Evolutionary conservation across 2,888 invertebrate species (phyloP), one percentile per base, ranked within the genome.

Genomic region (Congeria kusceri): DNA sequence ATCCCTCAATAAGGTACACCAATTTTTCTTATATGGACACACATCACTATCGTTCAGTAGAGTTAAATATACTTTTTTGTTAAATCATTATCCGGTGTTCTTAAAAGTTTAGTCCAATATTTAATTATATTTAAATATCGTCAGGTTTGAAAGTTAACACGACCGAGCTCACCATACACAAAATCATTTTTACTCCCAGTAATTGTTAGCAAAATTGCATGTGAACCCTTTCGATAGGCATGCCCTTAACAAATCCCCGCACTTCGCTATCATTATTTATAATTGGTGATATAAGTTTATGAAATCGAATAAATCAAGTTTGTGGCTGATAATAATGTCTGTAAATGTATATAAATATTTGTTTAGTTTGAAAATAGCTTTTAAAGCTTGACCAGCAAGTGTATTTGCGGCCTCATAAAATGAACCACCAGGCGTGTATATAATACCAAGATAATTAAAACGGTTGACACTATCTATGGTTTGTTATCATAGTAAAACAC

Each of bases 341-440:
- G 32, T 29, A 56, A 66, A 53, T 32, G 28, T 56, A 29, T 56
- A 66, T 9, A 66, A 25, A 20, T 66, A 66, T 56, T 66, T 66
- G 15, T 66, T 66, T 32, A 66, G 49, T 69, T 46, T 59, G 47
- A 69, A 69, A 20, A 69, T 29, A n/a, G 61, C 61, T 61, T 69
- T 69, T n/a, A 69, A 5, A 0, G 69, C 69, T 46, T 69, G 69
- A 11, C 49, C 69, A 20, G 69, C 27, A 49, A 61, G 9, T 2
- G 47, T 49, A 28, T 69, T 59, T 44, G 32, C 39, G 2, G 59
- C 58, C 25, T 68, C 29, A 15, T 23, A 13, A 58, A 68, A 68
- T 15, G 59, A 68, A 15, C 68, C 44, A 23, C 68, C 68, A 39
- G 68, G 13, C 4, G 69, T 61, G 29, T 61, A 59, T 1, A 69